Evolutionary conservation across 2,888 invertebrate species (phyloP).

Genomic region (Tricholauxania praeusta): DNA sequence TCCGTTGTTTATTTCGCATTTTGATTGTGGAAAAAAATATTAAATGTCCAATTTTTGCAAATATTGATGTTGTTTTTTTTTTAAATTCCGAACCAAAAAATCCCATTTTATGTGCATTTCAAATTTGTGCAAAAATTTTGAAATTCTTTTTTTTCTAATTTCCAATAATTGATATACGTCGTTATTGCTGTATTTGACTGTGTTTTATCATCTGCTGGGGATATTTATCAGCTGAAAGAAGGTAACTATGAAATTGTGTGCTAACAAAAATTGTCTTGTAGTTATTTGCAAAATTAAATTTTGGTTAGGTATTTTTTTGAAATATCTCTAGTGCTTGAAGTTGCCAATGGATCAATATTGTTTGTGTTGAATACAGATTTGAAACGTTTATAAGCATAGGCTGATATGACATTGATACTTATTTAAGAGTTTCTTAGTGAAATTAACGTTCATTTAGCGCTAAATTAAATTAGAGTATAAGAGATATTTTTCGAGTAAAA

Average conservation of each 20-base stretch:
- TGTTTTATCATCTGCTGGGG: not conserved
- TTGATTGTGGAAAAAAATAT: conserved; percentile 45
- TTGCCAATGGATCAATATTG: no score
- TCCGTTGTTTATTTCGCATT: conserved; percentile 44
- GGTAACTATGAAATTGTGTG: conserved; percentile 1
- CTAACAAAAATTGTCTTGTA: no score
- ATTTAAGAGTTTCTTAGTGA: no score
- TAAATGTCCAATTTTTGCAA: conserved; percentile 43
- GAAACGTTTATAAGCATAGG: no score
- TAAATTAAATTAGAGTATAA: no score
- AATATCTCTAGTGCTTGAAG: no score
- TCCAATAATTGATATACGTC: conserved; percentile 5
- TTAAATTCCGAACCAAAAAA: conserved; percentile 41
- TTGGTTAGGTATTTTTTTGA: no score
- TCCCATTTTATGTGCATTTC: conserved; percentile 44
- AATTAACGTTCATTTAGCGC: no score
- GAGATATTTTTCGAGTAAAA: no score
- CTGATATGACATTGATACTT: no score
- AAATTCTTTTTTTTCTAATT: conserved; percentile 34
- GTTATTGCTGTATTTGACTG: conserved; percentile 20
- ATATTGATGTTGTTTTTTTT: conserved; percentile 40
- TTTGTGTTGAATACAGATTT: no score
- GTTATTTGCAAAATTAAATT: no score
- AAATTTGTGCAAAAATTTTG: conserved; percentile 43
- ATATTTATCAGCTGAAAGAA: conserved; percentile 19